Percentiles rank a stretch among this genome's conserved stretches.
phyloP scores from a whole-genome alignment of 2,888 invertebrate species.

The Xanthostigma xanthostigma region DNA sequence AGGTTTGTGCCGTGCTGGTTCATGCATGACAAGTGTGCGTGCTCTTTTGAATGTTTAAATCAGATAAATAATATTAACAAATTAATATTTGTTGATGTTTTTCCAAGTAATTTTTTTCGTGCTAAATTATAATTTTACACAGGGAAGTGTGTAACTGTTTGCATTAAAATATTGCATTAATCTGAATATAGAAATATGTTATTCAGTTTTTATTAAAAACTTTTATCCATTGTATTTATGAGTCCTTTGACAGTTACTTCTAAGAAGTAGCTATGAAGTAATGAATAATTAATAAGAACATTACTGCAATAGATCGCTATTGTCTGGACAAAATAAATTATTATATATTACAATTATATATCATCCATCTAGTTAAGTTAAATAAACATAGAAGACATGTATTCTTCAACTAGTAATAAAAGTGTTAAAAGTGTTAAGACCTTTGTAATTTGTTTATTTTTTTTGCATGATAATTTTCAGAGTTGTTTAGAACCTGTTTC shows the following conservation, averaged over 20 bases:
- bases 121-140: too few species aligned
- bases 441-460: constrained; percentile 2
- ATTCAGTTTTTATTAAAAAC: too few species aligned
- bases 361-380: constrained; percentile 3
- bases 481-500: not conserved
- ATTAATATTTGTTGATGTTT: too few species aligned
- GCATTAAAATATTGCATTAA: too few species aligned
- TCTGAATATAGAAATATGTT: too few species aligned
- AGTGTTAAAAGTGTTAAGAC: constrained; percentile 7
- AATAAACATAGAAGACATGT: constrained; percentile 7
- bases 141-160: too few species aligned
- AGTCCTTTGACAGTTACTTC: not conserved
- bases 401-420: constrained; percentile 8
- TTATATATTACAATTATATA: constrained; percentile 1
- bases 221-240: too few species aligned
- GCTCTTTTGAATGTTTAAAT: too few species aligned
- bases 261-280: constrained; percentile 1
- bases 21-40: too few species aligned
- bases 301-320: constrained; percentile 1
- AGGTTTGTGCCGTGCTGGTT: too few species aligned
- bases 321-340: constrained; percentile 1
- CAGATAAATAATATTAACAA: too few species aligned
- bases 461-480: not conserved
- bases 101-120: too few species aligned
- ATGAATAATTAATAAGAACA: not conserved